Evolutionary conservation across 2,797 vertebrate genomes (phyloP), one percentile per base, ranked within the genome.

Genomic region (Remorina albescens): DNA sequence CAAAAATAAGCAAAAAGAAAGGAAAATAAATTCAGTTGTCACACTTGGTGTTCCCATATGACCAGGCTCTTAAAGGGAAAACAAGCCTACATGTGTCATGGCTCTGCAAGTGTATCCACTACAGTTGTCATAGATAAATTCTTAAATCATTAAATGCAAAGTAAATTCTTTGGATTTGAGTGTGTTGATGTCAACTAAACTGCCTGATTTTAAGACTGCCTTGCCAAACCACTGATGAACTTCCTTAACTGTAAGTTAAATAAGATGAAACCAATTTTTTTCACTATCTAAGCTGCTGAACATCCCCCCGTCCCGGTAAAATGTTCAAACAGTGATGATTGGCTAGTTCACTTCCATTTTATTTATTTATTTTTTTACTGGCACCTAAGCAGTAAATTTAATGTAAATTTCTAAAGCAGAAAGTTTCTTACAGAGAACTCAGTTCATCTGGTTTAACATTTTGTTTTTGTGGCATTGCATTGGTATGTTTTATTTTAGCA

Each of bases 131-230:
- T 4, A 25, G 49, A 69, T 67, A 1, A 28, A 78, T 37, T 50
- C 34, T 73, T 79, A 61, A 77, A 54, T 86, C 54, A 78, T 77
- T 74, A 44, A 62, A 85, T 78, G 66, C 28, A 46, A 81, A 81
- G 75, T 28, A 21, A 62, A 67, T 30, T 89, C 77, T 87, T 88
- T 83, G 73, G 78, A 79, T 86, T 65, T 75, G 53, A 41, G 66
- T 42, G 69, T 55, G 18, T 16, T 78, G 13, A 54, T 64, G 42
- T 74, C 50, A 74, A 69, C 36, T 0, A 11, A n/a, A 64, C 42
- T 39, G 19, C 19, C 61, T 36, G 15, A 54, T 34, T 57, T 57
- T 46, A 55, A 44, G 32, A 69, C 19, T 28, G 67, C 56, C 34
- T 28, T 37, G 26, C 57, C 26, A 63, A 49, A 34, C 34, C 44